phyloP scores from a whole-genome alignment of 2,797 vertebrate genomes.

The Acipenser oxyrinchus region DNA sequence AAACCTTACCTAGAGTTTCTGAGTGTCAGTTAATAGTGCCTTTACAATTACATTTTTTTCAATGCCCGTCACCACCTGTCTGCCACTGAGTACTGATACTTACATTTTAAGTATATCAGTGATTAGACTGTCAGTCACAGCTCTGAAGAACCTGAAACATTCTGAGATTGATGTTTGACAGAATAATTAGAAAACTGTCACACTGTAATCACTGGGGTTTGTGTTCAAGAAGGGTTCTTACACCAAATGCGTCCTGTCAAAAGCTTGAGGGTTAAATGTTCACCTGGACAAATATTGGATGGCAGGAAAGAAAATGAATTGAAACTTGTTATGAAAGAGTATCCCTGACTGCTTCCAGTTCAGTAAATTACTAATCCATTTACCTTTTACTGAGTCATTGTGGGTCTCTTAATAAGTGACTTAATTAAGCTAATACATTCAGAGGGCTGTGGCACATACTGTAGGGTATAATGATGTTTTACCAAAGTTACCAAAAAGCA shows the following conservation, averaged over 20 bases:
- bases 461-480: too few species aligned
- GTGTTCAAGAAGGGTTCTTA: conserved; percentile 63
- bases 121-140: conserved; percentile 94
- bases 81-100: conserved; percentile 23
- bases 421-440: too few species aligned
- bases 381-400: neutral
- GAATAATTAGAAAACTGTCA: conserved; percentile 99
- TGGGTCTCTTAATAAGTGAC: too few species aligned
- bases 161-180: conserved; percentile 94
- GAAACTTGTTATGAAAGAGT: conserved; percentile 30
- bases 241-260: conserved; percentile 46
- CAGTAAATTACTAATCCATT: conserved; percentile 29
- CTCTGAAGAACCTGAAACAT: conserved; percentile 70
- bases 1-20: conserved; percentile 2
- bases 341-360: conserved; percentile 20
- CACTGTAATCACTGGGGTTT: conserved; percentile 80
- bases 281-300: conserved; percentile 62
- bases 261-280: conserved; percentile 63
- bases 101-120: conserved; percentile 63
- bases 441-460: too few species aligned
- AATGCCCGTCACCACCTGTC: conserved; percentile 21
- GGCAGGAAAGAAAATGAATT: conserved; percentile 51
- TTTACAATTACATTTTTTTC: conserved; percentile 22
- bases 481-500: too few species aligned
- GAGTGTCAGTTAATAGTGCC: conserved; percentile 19